These are phyloP conservation scores for Micoletzkya japonica DNA, from an alignment of 2,888 invertebrate species.

Conservation along the genomic window DNA sequence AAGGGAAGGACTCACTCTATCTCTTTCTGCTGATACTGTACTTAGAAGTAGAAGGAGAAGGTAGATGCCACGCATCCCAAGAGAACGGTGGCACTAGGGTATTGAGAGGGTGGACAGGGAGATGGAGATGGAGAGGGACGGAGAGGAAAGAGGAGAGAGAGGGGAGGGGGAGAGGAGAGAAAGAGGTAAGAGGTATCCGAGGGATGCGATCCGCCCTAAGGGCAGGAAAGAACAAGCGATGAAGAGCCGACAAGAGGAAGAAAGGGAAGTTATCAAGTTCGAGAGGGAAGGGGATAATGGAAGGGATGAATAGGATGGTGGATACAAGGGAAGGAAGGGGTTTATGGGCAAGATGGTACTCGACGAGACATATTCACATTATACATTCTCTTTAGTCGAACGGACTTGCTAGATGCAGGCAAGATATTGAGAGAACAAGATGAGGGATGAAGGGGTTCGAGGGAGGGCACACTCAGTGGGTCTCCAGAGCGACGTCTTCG, in stretches of 20 bases:
- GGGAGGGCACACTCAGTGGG: too few species aligned
- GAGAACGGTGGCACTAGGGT: background rate
- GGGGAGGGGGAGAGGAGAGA: constrained; percentile 1
- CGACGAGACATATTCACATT: too few species aligned
- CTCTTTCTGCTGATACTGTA: constrained; percentile 16
- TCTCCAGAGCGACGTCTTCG: too few species aligned
- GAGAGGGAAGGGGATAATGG: too few species aligned
- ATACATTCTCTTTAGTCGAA: background rate
- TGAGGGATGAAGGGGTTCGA: too few species aligned
- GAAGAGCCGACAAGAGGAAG: background rate
- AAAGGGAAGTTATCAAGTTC: constrained; percentile 18
- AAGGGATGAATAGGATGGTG: too few species aligned
- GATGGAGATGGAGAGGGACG: too few species aligned
- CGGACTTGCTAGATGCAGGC: too few species aligned
- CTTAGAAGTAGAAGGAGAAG: background rate
- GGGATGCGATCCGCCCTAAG: background rate
- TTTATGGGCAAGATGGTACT: too few species aligned
- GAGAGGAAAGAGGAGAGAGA: constrained; percentile 12
- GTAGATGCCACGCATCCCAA: background rate
- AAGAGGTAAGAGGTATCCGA: constrained; percentile 1
- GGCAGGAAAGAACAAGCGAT: background rate
- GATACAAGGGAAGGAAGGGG: too few species aligned
- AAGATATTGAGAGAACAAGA: too few species aligned
- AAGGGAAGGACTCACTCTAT: constrained; percentile 15
- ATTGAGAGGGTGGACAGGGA: background rate